These are phyloP conservation scores for Serrognathus titanus DNA, from an alignment of 2,888 invertebrate species.

Conservation along the genomic window DNA sequence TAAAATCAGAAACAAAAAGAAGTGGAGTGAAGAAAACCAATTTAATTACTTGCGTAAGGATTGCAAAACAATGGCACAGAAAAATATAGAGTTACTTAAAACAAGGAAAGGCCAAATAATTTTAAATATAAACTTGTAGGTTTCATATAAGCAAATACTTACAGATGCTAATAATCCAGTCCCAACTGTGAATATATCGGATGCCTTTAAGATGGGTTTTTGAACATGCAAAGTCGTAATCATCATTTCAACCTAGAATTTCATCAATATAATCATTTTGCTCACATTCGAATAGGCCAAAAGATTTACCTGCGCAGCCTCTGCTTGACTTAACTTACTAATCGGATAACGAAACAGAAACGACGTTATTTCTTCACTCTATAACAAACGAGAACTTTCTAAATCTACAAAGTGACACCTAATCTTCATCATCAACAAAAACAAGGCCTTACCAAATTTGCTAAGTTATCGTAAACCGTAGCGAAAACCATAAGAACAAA, in stretches of 20 bases:
- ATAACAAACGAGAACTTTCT: slow-evolving; percentile 17
- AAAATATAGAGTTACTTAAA: no score
- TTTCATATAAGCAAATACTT: slow-evolving; percentile 27
- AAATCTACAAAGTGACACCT: background rate
- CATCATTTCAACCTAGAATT: slow-evolving; percentile 6
- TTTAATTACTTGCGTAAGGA: no score
- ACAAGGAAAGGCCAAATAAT: no score
- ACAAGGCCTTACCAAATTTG: no score
- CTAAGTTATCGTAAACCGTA: no score
- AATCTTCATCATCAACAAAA: no score
- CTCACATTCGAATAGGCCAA: background rate
- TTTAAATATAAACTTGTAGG: no score
- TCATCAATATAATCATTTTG: background rate
- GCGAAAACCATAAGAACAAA: no score
- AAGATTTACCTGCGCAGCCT: slow-evolving; percentile 32
- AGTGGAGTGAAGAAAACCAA: no score
- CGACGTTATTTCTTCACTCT: slow-evolving; percentile 34
- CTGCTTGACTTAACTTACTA: slow-evolving; percentile 32
- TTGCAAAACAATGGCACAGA: no score
- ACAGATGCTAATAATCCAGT: slow-evolving; percentile 30
- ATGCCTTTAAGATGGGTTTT: background rate
- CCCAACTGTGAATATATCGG: background rate
- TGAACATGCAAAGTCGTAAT: background rate
- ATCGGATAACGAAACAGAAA: slow-evolving; percentile 36
- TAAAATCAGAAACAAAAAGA: slow-evolving; percentile 30